These are phyloP conservation scores for Enteromius fasciolatus DNA, from an alignment of 2,797 vertebrate species.

Conservation along the genomic window DNA sequence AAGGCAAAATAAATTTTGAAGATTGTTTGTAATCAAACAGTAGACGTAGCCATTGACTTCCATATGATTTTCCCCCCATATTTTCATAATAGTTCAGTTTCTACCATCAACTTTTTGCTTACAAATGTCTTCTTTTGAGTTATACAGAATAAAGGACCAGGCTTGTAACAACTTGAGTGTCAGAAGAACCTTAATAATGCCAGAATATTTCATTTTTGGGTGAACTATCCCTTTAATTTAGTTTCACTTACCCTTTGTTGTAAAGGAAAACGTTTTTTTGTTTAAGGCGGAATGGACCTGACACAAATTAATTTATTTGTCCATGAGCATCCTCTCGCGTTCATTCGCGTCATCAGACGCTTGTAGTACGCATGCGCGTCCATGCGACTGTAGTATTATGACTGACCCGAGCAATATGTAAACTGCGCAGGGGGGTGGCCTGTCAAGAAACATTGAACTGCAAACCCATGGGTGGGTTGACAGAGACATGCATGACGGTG, in stretches of 20 bases:
- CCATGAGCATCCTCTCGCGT: slow-evolving; percentile 22
- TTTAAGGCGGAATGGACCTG: too few relatives aligned
- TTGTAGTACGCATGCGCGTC: slow-evolving; percentile 21
- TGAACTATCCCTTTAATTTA: not conserved
- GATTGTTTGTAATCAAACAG: not conserved
- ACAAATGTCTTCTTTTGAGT: not conserved
- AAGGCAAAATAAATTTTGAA: not conserved
- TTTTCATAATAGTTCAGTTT: not conserved
- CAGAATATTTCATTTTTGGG: not conserved
- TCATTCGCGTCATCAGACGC: not conserved
- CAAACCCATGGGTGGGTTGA: slow-evolving; percentile 13
- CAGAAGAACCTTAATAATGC: not conserved
- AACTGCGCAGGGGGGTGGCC: slow-evolving; percentile 19
- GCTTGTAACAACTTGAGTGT: not conserved
- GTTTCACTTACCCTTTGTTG: not conserved
- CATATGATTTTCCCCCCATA: not conserved
- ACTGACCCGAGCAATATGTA: slow-evolving; percentile 9
- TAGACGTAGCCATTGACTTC: not conserved
- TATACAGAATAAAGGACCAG: not conserved
- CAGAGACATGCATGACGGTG: slow-evolving; percentile 1
- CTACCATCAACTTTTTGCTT: not conserved
- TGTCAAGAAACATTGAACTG: slow-evolving; percentile 8
- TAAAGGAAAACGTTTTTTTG: not conserved
- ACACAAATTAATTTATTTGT: not conserved
- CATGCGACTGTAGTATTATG: not conserved